Base-by-base conservation (phyloP, 2,888 invertebrate species). In the Exephanes ischioxanthus region DNA sequence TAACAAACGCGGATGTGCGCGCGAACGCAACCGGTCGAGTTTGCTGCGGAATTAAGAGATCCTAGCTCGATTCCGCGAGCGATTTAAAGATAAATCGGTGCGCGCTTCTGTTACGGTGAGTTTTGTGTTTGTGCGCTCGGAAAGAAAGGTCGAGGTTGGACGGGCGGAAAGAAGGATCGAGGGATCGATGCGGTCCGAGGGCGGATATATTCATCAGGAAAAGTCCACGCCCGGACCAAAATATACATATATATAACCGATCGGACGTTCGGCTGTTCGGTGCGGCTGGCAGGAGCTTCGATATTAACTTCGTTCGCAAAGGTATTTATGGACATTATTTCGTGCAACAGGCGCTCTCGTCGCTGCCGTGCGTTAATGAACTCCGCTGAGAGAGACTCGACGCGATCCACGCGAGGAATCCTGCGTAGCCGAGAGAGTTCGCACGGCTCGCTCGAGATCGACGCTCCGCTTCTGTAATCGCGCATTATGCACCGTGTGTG, bases 311-410 rank as follows among this genome's bases (percentile, higher is more conserved):
- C 80, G 73, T 80, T 78, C 11, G 67, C 37, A 61, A 87, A 90
- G 89, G 89, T 90, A 90, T 89, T 89, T 90, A 89, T 89, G 89
- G 89, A 88, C 89, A 89, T 87, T 85, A 58, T 89, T 86, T 85
- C 11, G 22, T 11, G 58, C 58, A 26, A 58, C 87, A 83, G 85
- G 84, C 79, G 82, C 84, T 87, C 78, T 76, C 71, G 83, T 83
- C 78, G 85, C 72, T 68, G 45, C 37, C 16, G 14, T 63, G 72
- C 72, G 78, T 77, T 82, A 82, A 82, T 82, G 66, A 76, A 82
- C 48, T 72, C 45, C 22, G 26, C 16, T 37, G 37, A 14, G 53
- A 53, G 37, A 66, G 33, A 41, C 58, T 26, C 58, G 72, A 58
- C 14, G 55, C 71, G 37, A 41, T 22, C 87, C 68, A 70, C 45